Evolutionary conservation across 2,113 vertebrate species (phyloP), one percentile per base, ranked within the genome.

Genomic region (Sarotherodon lohbergeri): DNA sequence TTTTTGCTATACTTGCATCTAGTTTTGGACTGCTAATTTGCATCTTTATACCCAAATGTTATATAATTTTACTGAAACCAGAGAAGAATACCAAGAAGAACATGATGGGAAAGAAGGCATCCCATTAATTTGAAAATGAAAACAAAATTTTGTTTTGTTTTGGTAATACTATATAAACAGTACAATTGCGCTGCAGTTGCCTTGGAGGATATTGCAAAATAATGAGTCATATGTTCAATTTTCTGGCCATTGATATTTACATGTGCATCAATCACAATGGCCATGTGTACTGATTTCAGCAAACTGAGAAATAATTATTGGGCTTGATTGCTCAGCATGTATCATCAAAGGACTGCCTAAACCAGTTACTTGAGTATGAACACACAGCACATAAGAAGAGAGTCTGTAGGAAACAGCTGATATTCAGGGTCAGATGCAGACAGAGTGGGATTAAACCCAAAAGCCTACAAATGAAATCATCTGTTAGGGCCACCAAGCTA

Each of bases 1-100:
- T 97, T 32, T 97, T 97, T 96, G 96, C 96, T 1, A 97, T 97
- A 82, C 87, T 96, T 57, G 94, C 96, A 1, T 97, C 96, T 1
- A 96, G 93, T 59, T 96, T 95, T 94, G 96, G 95, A n/a, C 78
- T 96, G 1, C 86, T 97, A 0, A 82, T 96, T 82, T 96, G 96
- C 80, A 96, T 97, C 63, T 96, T 96, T 43, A 32, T 95, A 9
- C 95, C 96, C 41, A 96, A 96, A 93, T 96, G 96, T 88, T 96
- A 95, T 5, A 83, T 96, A 0, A 95, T 97, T 11, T 86, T 96
- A 88, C 4, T 95, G 11, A 96, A 95, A 88, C 96, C 96, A 29
- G 91, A 96, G 9, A 95, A 91, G 29, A 96, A 97, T 10, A 96
- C 93, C 4, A 96, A 95, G 85, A 96, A 93, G 59, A 91, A 91